Percentiles rank a stretch among this genome's conserved stretches.
Evolutionary conservation across 1,140 invertebrate species (phyloP).

Genomic region (Galleria mellonella): DNA sequence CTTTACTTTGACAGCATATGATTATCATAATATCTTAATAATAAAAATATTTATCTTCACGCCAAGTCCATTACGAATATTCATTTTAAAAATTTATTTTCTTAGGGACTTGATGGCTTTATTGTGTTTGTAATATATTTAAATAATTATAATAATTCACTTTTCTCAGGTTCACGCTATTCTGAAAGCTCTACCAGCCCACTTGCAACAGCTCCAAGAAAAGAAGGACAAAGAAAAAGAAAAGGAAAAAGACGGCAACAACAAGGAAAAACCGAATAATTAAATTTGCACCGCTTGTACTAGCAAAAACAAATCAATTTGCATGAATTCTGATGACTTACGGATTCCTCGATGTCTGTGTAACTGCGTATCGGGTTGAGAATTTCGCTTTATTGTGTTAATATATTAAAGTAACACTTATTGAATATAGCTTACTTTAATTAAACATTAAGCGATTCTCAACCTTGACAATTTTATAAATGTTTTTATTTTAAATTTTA

Average conservation of each 20-base stretch:
- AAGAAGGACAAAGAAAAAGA: conserved; percentile 71
- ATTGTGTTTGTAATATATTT: too few species aligned
- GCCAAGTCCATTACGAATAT: too few species aligned
- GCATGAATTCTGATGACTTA: background rate
- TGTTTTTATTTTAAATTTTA: background rate
- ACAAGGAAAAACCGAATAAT: conserved; percentile 58
- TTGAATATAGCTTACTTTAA: conserved; percentile 12
- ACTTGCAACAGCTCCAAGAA: conserved; percentile 76
- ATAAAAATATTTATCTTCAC: too few species aligned
- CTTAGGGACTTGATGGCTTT: too few species aligned
- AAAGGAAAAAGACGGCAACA: conserved; percentile 46
- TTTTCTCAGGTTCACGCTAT: conserved; percentile 81
- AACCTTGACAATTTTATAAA: conserved; percentile 26
- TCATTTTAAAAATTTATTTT: too few species aligned
- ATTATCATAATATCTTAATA: too few species aligned
- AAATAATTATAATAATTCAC: too few species aligned
- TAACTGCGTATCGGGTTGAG: conserved; percentile 3
- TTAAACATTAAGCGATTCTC: conserved; percentile 12
- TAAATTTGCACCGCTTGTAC: conserved; percentile 42
- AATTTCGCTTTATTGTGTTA: conserved; percentile 15
- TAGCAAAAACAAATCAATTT: conserved; percentile 1
- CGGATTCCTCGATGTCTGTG: conserved; percentile 3
- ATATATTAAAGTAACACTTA: conserved; percentile 17
- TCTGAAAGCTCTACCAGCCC: conserved; percentile 90
- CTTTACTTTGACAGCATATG: too few species aligned